Base-by-base conservation (phyloP, 2,797 vertebrate genomes). In the Etheostoma nigrum region DNA sequence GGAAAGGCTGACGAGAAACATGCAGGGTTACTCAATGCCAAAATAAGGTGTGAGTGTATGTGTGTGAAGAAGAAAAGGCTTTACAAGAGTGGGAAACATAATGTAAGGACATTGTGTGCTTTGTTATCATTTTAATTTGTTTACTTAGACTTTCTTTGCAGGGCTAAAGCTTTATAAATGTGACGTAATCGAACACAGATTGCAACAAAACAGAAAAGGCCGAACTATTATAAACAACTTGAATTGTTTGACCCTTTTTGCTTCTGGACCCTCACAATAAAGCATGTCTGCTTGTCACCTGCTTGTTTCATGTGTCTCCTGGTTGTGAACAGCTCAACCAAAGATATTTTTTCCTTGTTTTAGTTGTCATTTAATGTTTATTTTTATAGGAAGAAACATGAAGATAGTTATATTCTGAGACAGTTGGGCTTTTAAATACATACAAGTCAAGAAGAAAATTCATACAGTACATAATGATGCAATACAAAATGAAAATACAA, bases 1-100 rank as follows among this genome's bases (percentile, higher is more conserved):
- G 67, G 89, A 80, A 84, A 82, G 69, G 77, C 91, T 92, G 80
- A 19, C 21, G 68, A 85, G 0, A 86, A 74, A 40, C 68, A 74
- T 23, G 47, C 71, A 40, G 4, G 10, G 57, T 87, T 74, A 86
- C 30, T 84, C 49, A 75, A 55, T 80, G 14, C 25, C 70, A 60
- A 66, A 77, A 67, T 0, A 60, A 72, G 65, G 55, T 4, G 12
- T 36, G 36, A 10, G 36, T 36, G 9, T 36, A 9, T 36, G 36
- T 36, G 9, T 36, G 36, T 10, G 36, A 10, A 5, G 2, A 44
- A 40, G 15, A 36, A 57, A 68, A 63, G 2, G 16, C 33, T 69
- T 74, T 40, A 18, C 1, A 70, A 55, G 14, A 33, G 18, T 57
- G 18, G n/a, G 55, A 1, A 19, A 47, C 6, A 23, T 21, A 59